Evolutionary conservation across 2,797 vertebrate species (phyloP).

Genomic region (Syndactyla subalaris): DNA sequence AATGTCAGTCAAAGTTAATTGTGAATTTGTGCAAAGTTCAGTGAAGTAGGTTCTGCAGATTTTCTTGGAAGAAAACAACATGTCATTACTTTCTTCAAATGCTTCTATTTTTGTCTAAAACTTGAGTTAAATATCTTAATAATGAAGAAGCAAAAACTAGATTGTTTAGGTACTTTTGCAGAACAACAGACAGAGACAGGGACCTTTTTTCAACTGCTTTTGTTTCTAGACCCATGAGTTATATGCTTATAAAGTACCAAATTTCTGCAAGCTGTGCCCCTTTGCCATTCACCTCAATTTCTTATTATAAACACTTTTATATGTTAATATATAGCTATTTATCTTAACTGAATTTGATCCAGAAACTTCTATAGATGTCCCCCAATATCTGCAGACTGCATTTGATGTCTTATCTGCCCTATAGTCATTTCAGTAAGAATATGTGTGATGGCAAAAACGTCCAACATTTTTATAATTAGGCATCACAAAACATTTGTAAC

Average conservation of each 20-base stretch:
- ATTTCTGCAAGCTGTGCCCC: not conserved
- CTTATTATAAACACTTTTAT: not conserved
- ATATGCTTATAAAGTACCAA: not conserved
- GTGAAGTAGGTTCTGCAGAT: not conserved
- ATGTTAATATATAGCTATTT: not conserved
- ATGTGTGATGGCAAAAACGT: not conserved
- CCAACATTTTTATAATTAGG: not conserved
- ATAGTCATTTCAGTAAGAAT: not conserved
- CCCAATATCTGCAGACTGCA: not conserved
- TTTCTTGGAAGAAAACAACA: not conserved
- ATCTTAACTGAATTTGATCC: not conserved
- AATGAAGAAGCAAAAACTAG: not conserved
- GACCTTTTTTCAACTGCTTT: not conserved
- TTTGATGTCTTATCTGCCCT: not conserved
- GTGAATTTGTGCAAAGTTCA: constrained; percentile 1
- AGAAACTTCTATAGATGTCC: not conserved
- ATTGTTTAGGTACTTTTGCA: not conserved
- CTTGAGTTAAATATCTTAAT: not conserved
- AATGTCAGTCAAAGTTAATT: not conserved
- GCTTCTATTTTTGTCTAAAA: constrained; percentile 4
- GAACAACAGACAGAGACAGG: not conserved
- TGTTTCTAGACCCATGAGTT: not conserved
- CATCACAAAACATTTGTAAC: not conserved
- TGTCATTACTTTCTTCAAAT: not conserved
- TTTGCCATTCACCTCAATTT: not conserved